Conservation (phyloP, 2,888 invertebrate species). For the Phyllotreta striolata region DNA sequence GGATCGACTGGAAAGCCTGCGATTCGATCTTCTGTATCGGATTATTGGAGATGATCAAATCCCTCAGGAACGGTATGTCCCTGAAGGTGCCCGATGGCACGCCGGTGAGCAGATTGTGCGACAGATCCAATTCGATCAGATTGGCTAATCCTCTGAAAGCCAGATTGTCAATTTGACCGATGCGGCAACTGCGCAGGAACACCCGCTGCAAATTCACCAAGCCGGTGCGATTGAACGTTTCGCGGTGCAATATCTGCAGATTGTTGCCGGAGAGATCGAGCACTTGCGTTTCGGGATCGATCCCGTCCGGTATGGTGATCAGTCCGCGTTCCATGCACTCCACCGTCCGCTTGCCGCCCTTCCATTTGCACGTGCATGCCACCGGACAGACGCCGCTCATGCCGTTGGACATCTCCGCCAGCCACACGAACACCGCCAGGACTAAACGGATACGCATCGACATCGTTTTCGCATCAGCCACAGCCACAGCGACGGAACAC, state of each 20-base stretch:
- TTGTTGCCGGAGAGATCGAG: conserved; percentile 89
- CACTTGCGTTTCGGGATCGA: conserved; percentile 90
- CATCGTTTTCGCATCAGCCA: conserved; percentile 23
- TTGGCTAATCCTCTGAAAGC: conserved; percentile 89
- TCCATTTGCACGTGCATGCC: conserved; percentile 92
- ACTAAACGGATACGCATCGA: conserved; percentile 25
- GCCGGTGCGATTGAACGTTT: conserved; percentile 82
- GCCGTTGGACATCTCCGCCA: conserved; percentile 5
- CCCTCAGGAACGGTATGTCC: conserved; percentile 82
- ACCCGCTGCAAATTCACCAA: conserved; percentile 87
- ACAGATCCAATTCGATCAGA: conserved; percentile 88
- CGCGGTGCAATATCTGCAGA: conserved; percentile 81
- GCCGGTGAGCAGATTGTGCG: conserved; percentile 80
- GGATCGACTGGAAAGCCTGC: conserved; percentile 77
- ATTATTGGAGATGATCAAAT: conserved; percentile 81
- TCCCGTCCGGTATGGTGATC: conserved; percentile 84
- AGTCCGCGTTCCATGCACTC: conserved; percentile 86
- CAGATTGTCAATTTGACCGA: conserved; percentile 84
- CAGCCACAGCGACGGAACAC: not conserved
- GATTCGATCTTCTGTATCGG: conserved; percentile 82
- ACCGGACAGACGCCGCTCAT: conserved; percentile 73
- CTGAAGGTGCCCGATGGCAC: conserved; percentile 83
- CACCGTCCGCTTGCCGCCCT: conserved; percentile 91
- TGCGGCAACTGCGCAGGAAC: conserved; percentile 82
- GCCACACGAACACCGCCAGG: conserved; percentile 28